These are phyloP conservation scores for Tetragonula carbonaria DNA, from an alignment of 2,888 invertebrate species.

Conservation along the genomic window DNA sequence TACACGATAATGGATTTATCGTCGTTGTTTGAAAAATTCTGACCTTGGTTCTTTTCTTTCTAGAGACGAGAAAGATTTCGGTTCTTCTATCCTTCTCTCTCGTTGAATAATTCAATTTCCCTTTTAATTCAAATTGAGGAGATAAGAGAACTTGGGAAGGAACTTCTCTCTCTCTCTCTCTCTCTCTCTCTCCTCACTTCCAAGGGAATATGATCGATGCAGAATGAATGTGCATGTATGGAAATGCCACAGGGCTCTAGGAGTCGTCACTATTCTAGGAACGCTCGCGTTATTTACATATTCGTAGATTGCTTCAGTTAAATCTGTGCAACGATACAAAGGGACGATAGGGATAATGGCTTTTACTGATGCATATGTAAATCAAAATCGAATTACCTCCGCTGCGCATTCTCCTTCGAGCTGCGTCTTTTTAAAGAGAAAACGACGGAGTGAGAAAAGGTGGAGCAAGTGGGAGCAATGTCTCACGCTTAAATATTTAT, in stretches of 20 bases:
- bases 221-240: conserved; percentile 52
- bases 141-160: conserved; percentile 8
- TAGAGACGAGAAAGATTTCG: not conserved
- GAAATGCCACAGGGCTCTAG: conserved; percentile 36
- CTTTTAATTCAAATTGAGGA: conserved; percentile 3
- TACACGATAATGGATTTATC: too few species aligned
- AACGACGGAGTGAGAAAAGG: conserved; percentile 11
- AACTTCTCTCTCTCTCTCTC: conserved; percentile 11
- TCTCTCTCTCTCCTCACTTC: not conserved
- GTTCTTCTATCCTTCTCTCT: not conserved
- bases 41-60: too few species aligned
- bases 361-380: conserved; percentile 69
- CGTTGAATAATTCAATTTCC: conserved; percentile 30
- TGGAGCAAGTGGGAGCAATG: not conserved
- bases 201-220: conserved; percentile 27
- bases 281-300: conserved; percentile 64
- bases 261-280: conserved; percentile 36
- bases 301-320: conserved; percentile 64
- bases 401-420: conserved; percentile 27
- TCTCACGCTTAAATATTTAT: conserved; percentile 5
- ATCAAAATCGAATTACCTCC: conserved; percentile 64
- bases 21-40: too few species aligned
- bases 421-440: conserved; percentile 32
- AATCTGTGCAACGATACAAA: conserved; percentile 63
- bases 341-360: conserved; percentile 67